Evolutionary conservation across 2,888 invertebrate species (phyloP), one percentile per base, ranked within the genome.

Genomic region (Xylota sylvarum): DNA sequence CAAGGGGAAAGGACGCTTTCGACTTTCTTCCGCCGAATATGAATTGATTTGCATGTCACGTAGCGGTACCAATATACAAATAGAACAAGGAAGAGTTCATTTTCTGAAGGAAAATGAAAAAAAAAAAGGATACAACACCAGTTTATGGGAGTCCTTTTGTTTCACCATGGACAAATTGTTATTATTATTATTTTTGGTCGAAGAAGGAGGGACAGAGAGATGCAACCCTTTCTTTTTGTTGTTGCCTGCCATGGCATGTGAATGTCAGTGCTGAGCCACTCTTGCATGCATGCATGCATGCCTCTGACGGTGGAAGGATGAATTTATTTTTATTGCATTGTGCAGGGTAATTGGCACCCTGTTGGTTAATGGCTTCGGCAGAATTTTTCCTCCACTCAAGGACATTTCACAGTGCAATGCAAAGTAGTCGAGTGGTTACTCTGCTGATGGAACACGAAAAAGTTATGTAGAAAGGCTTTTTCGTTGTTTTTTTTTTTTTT

Each of bases 341-440:
- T 69, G 82, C 60, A 32, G 72, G 43, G 76, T 86, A 86, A 86
- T 82, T 86, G 82, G 82, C 86, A 86, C 86, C 86, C 81, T 86
- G 86, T 86, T 77, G 86, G 86, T 82, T 86, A 86, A 82, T 86
- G 82, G 86, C 77, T 82, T 86, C 50, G 69, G 69, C 62, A 50
- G 73, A 67, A 77, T 32, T 67, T 67, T 69, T 64, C 48, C 82
- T 73, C 48, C 72, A 69, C 86, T 86, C 86, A 86, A 86, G 86
- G 86, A 86, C 78, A 86, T 60, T 82, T 78, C 77, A 43, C 43
- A 70, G 62, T 80, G 70, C 64, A 43, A 56, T 67, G 60, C 40
- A 40, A 62, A 52, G 48, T 58, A 58, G 74, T 76, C 69, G 76
- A 84, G 84, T 84, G 80, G 74, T 84, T 65, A 55, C 60, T 62